Percentiles rank a stretch among this genome's conserved stretches.
Conservation (phyloP, 2,797 vertebrate species). For the Lacerta viridis region DNA sequence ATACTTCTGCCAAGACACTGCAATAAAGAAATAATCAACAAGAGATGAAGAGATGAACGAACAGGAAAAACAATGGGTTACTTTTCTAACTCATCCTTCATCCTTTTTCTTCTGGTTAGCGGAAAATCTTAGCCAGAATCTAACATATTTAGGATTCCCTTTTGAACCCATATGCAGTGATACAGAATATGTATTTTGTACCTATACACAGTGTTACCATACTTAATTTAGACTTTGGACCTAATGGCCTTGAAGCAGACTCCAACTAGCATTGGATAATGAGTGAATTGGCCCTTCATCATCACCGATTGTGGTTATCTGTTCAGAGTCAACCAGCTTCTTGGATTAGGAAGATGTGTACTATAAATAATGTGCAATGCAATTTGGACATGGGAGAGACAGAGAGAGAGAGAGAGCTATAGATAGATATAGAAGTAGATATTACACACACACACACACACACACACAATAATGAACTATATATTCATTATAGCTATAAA, state of each 20-base stretch:
- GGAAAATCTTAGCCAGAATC: background rate
- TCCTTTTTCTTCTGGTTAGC: accelerated
- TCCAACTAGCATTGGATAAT: background rate
- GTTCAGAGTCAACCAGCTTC: background rate
- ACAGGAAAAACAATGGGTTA: slow-evolving; percentile 1
- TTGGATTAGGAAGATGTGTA: background rate
- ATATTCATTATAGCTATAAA: too few relatives aligned
- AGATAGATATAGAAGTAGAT: background rate
- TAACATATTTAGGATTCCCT: background rate
- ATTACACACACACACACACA: background rate
- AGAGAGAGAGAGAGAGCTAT: background rate
- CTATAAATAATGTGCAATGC: background rate
- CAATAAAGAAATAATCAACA: slow-evolving; percentile 28
- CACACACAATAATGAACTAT: background rate
- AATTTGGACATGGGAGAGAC: background rate
- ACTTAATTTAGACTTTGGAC: too few relatives aligned
- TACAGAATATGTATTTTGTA: too few relatives aligned
- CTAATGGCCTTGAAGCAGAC: background rate
- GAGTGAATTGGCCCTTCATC: background rate
- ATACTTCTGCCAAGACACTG: slow-evolving; percentile 25
- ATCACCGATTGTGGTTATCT: background rate
- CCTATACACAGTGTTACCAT: too few relatives aligned
- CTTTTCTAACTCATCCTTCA: background rate
- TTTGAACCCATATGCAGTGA: background rate
- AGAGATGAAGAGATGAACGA: slow-evolving; percentile 46